Percentiles rank a stretch among this genome's conserved stretches.
phyloP scores from a whole-genome alignment of 1,140 invertebrate species.

The Neocloeon triangulifer region DNA sequence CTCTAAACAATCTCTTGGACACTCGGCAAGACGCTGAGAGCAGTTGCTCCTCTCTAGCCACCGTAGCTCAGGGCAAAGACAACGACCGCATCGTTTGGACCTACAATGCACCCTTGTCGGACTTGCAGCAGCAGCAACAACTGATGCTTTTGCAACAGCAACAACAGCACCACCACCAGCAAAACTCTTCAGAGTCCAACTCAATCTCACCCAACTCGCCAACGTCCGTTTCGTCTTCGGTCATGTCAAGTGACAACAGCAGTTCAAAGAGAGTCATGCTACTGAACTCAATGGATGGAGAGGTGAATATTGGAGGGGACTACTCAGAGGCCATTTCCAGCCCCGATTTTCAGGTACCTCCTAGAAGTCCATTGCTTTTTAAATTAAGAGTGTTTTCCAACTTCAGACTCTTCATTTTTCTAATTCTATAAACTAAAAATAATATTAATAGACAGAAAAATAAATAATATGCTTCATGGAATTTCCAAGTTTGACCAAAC shows the following conservation, averaged over 20 bases:
- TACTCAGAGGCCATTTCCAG: no score
- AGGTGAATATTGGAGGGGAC: constrained; percentile 8
- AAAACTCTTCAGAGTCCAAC: neutral
- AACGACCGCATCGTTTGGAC: constrained; percentile 62
- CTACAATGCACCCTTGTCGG: constrained; percentile 50
- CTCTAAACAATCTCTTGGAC: constrained; percentile 69
- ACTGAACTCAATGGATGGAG: constrained; percentile 12
- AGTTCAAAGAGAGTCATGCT: neutral
- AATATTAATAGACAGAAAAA: no score
- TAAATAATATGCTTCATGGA: no score
- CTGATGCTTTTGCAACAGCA: constrained; percentile 21
- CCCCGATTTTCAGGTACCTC: no score
- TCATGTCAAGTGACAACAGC: constrained; percentile 32
- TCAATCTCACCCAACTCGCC: constrained; percentile 46
- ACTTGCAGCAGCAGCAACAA: constrained; percentile 16
- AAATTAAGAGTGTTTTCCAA: no score
- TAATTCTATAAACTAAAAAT: no score
- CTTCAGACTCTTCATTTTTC: no score
- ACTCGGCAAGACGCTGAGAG: constrained; percentile 44
- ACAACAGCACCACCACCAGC: constrained; percentile 20
- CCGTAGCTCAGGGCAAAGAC: neutral
- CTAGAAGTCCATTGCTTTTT: no score
- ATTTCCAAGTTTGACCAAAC: no score
- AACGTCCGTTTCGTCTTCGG: constrained; percentile 63
- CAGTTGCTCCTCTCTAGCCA: constrained; percentile 11